These are phyloP conservation scores for Orthosia incerta DNA, from an alignment of 2,888 invertebrate species.

Conservation along the genomic window DNA sequence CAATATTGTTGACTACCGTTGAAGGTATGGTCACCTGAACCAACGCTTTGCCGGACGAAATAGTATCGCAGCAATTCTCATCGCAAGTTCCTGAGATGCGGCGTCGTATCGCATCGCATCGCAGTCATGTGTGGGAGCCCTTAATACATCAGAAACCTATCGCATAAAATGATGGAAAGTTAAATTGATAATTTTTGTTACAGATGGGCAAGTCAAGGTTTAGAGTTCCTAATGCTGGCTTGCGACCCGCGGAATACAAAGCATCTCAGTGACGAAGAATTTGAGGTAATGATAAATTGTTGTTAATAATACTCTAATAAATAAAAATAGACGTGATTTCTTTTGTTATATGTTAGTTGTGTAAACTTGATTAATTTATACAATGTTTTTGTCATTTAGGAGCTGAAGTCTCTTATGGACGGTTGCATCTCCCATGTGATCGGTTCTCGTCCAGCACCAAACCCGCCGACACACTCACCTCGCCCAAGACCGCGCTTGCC, in stretches of 20 bases:
- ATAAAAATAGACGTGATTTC: too few species aligned
- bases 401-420: constrained; percentile 94
- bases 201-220: constrained; percentile 97
- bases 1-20: too few species aligned
- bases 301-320: too few species aligned
- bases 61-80: too few species aligned
- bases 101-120: too few species aligned
- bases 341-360: too few species aligned
- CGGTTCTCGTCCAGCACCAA: constrained; percentile 89
- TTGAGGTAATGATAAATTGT: constrained; percentile 89
- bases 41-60: too few species aligned
- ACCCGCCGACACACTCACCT: constrained; percentile 63
- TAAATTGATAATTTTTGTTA: constrained; percentile 3
- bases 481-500: constrained; percentile 69
- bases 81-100: too few species aligned
- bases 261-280: constrained; percentile 94
- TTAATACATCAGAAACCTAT: too few species aligned
- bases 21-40: too few species aligned
- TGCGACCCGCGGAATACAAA: constrained; percentile 96
- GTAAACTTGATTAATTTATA: too few species aligned
- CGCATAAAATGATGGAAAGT: not conserved
- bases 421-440: constrained; percentile 97
- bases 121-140: too few species aligned
- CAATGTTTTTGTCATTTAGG: constrained; percentile 66
- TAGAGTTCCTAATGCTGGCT: constrained; percentile 96